Evolutionary conservation across 2,113 vertebrate genomes (phyloP).

Genomic region (Guaruba guarouba): DNA sequence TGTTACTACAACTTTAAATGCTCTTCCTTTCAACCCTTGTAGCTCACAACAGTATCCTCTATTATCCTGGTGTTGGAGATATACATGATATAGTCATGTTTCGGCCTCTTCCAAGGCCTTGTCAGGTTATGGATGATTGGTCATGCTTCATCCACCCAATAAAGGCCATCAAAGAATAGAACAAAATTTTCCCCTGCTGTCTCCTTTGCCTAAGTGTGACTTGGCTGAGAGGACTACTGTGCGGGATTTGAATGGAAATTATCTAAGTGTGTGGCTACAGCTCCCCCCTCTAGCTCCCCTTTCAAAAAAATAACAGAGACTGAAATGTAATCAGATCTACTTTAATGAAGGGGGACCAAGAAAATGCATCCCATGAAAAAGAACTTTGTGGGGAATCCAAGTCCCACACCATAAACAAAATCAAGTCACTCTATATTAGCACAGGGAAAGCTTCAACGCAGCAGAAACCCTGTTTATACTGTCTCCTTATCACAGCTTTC

Average conservation of each 20-base stretch:
- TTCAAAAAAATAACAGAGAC: not conserved
- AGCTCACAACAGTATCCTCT: constrained; percentile 9
- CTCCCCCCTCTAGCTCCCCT: constrained; percentile 16
- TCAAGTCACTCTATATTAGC: constrained; percentile 44
- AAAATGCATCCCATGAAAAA: constrained; percentile 41
- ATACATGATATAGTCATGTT: constrained; percentile 6
- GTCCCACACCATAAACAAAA: constrained; percentile 58
- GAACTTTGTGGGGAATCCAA: constrained; percentile 39
- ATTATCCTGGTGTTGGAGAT: constrained; percentile 12
- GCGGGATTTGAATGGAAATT: constrained; percentile 65
- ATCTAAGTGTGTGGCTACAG: constrained; percentile 68
- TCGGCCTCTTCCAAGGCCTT: constrained; percentile 23
- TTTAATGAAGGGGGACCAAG: constrained; percentile 51
- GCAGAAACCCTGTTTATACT: not conserved
- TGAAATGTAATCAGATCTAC: constrained; percentile 68
- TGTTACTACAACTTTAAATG: constrained; percentile 37
- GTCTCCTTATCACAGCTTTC: not conserved
- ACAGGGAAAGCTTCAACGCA: not conserved
- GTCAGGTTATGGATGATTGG: constrained; percentile 57
- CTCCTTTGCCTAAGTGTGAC: constrained; percentile 20
- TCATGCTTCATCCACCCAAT: constrained; percentile 25
- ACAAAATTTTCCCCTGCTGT: constrained; percentile 31
- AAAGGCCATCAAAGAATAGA: constrained; percentile 52
- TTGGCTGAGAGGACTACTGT: constrained; percentile 44
- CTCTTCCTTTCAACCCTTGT: constrained; percentile 5